These are phyloP conservation scores for Monarcha castaneiventris DNA, from an alignment of 2,113 vertebrate genomes.

Conservation along the genomic window DNA sequence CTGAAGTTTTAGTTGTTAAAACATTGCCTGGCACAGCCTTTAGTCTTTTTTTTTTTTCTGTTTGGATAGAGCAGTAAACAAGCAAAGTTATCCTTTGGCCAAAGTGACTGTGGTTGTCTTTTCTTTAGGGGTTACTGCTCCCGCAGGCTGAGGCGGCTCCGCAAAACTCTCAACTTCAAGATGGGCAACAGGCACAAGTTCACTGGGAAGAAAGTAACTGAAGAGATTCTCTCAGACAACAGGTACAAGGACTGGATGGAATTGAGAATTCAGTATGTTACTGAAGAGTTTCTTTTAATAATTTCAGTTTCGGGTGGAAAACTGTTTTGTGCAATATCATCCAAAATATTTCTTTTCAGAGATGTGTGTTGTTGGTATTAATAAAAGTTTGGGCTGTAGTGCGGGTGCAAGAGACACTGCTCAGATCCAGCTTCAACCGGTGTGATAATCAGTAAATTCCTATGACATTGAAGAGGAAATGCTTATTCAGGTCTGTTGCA, in stretches of 20 bases:
- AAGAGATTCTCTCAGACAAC: constrained; percentile 91
- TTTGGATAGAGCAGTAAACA: background rate
- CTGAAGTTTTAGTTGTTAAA: background rate
- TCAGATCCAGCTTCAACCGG: background rate
- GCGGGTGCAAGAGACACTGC: background rate
- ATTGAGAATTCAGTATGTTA: background rate
- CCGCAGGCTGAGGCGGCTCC: constrained; percentile 88
- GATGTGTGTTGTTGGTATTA: background rate
- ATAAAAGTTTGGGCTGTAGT: background rate
- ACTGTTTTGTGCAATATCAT: background rate
- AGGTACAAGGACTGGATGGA: constrained; percentile 71
- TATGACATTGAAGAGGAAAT: background rate
- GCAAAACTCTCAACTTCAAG: constrained; percentile 95
- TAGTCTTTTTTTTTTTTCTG: background rate
- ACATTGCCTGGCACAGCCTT: background rate
- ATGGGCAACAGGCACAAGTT: constrained; percentile 98
- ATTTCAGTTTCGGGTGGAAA: background rate
- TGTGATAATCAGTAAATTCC: background rate
- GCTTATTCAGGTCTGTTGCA: background rate
- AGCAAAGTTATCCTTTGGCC: background rate
- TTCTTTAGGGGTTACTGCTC: constrained; percentile 91
- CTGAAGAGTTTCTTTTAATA: background rate
- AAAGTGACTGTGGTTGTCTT: background rate
- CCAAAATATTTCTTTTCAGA: background rate
- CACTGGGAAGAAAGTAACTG: constrained; percentile 92